phyloP scores from a whole-genome alignment of 2,113 vertebrate species.

The Pteronura brasiliensis region DNA sequence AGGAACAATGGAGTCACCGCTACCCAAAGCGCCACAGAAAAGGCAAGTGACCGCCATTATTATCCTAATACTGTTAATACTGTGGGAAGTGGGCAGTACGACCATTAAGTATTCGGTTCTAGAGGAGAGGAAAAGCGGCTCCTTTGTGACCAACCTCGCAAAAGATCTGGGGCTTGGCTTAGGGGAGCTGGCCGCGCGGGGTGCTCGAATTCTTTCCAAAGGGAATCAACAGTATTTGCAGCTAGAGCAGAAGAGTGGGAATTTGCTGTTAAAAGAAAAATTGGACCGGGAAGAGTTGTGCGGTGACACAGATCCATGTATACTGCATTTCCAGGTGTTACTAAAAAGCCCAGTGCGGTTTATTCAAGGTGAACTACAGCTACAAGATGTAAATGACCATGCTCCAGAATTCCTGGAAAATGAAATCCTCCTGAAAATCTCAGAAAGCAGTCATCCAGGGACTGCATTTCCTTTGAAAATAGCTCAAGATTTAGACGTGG shows the following conservation, averaged over 20 bases:
- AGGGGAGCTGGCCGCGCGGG: constrained; percentile 74
- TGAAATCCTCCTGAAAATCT: constrained; percentile 78
- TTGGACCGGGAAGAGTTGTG: constrained; percentile 82
- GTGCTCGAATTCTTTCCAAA: constrained; percentile 77
- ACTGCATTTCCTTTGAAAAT: constrained; percentile 73
- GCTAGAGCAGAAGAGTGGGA: constrained; percentile 57
- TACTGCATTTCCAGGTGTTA: constrained; percentile 77
- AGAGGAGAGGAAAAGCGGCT: constrained; percentile 82
- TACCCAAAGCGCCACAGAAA: not conserved
- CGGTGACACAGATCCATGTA: constrained; percentile 78
- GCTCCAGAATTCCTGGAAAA: constrained; percentile 80
- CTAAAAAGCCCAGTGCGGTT: constrained; percentile 85
- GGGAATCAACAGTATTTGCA: constrained; percentile 68
- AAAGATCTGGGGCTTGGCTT: constrained; percentile 84
- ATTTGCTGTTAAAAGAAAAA: constrained; percentile 77
- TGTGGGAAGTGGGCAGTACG: constrained; percentile 45
- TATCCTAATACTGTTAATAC: constrained; percentile 14
- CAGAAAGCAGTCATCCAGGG: constrained; percentile 77
- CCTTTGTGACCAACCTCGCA: constrained; percentile 59
- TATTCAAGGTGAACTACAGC: constrained; percentile 77
- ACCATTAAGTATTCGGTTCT: constrained; percentile 76
- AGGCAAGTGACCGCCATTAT: constrained; percentile 69
- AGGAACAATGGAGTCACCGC: constrained; percentile 25
- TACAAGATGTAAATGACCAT: constrained; percentile 87
- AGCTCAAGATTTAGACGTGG: constrained; percentile 84